phyloP scores from a whole-genome alignment of 2,797 vertebrate genomes.

The Schizopygopsis malacanthus region DNA sequence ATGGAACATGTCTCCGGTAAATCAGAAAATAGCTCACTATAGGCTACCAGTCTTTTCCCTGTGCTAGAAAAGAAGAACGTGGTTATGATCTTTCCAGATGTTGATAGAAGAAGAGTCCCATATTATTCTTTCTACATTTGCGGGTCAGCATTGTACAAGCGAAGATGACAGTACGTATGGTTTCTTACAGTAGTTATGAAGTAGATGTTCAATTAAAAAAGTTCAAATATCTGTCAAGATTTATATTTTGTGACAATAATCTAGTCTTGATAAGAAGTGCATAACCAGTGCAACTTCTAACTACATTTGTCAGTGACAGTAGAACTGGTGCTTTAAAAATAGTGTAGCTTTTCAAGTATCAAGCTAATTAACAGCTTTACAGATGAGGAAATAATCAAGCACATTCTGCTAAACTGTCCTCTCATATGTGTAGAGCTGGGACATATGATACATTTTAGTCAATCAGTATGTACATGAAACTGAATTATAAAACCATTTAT shows the following conservation, averaged over 20 bases:
- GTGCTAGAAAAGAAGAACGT: slow-evolving; percentile 13
- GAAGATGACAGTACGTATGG: background rate
- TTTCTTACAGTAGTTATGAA: slow-evolving; percentile 7
- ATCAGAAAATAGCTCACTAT: slow-evolving; percentile 69
- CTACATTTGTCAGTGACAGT: background rate
- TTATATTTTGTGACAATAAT: background rate
- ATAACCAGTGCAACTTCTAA: background rate
- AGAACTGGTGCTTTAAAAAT: background rate
- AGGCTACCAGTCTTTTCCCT: slow-evolving; percentile 28
- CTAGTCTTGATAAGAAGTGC: background rate
- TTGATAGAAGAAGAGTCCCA: background rate
- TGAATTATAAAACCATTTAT: background rate
- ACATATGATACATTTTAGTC: background rate
- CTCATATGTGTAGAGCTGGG: background rate
- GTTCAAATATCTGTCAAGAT: background rate
- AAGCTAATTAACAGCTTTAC: background rate
- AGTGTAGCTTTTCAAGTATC: background rate
- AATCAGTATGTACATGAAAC: background rate
- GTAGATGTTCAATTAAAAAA: background rate
- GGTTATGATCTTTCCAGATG: slow-evolving; percentile 10
- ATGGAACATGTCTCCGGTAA: slow-evolving; percentile 75
- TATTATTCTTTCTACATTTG: slow-evolving; percentile 4
- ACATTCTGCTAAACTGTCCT: background rate
- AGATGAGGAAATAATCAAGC: background rate
- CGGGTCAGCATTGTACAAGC: background rate